These are phyloP conservation scores for Scomberomorus guttatus DNA, from an alignment of 2,797 vertebrate genomes.

Conservation along the genomic window DNA sequence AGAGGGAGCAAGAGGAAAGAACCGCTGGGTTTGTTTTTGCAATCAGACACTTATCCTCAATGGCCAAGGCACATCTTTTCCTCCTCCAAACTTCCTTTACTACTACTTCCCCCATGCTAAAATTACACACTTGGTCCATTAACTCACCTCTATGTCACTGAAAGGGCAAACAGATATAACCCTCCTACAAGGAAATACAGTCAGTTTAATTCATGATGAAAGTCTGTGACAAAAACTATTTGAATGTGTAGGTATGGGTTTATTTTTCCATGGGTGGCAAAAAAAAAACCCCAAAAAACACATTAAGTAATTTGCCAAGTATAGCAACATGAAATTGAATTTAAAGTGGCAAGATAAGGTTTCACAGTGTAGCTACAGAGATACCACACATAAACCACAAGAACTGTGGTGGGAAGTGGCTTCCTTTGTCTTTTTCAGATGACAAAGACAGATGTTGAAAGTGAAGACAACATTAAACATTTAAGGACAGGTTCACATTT, in stretches of 20 bases:
- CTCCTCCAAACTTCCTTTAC: slow-evolving; percentile 51
- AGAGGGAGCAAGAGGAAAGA: slow-evolving; percentile 26
- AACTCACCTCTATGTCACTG: slow-evolving; percentile 19
- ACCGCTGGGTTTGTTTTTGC: slow-evolving; percentile 30
- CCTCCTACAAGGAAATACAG: not conserved
- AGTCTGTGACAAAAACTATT: not conserved
- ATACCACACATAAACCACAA: not conserved
- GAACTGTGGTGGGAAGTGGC: not conserved
- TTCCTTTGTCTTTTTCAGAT: too few species aligned
- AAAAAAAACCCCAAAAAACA: not conserved
- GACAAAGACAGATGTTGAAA: too few species aligned
- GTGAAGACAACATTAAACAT: too few species aligned
- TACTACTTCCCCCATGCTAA: slow-evolving; percentile 51
- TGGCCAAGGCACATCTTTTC: slow-evolving; percentile 39
- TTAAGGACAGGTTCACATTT: too few species aligned
- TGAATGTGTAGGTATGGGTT: not conserved
- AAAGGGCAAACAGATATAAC: slow-evolving; percentile 4
- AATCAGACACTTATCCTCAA: slow-evolving; percentile 50
- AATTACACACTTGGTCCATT: slow-evolving; percentile 34
- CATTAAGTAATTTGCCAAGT: not conserved
- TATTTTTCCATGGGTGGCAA: not conserved
- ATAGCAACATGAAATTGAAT: not conserved
- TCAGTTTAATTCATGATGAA: not conserved
- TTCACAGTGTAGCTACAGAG: not conserved
- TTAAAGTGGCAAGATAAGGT: not conserved